These are phyloP conservation scores for Polydesmus complanatus DNA, from an alignment of 2,888 invertebrate genomes.

Conservation along the genomic window DNA sequence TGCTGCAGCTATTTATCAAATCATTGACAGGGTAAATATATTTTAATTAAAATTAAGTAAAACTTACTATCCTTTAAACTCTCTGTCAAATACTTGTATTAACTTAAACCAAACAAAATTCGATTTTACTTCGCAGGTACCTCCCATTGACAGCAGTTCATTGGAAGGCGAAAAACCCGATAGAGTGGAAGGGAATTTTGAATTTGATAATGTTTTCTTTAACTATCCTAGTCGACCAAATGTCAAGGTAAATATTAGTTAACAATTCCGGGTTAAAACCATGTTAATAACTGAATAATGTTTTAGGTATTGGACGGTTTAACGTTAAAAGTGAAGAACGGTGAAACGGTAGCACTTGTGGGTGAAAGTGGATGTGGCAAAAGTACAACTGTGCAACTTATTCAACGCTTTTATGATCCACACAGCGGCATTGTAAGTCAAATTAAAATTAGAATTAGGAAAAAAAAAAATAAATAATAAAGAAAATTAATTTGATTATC, in stretches of 20 bases:
- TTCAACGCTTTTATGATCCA: conserved; percentile 68
- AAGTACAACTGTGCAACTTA: conserved; percentile 61
- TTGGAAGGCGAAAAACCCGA: conserved; percentile 44
- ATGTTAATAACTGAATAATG: not conserved
- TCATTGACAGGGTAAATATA: conserved; percentile 47
- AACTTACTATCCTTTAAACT: not conserved
- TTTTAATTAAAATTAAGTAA: not conserved
- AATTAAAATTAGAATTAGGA: conserved; percentile 1
- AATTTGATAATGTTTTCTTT: conserved; percentile 53
- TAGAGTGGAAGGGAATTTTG: conserved; percentile 45
- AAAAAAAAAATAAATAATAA: not conserved
- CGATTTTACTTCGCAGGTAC: conserved; percentile 33
- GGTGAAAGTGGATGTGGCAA: conserved; percentile 67
- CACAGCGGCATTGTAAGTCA: conserved; percentile 28
- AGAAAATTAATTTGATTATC: not conserved
- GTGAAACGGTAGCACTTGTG: conserved; percentile 52
- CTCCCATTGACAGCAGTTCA: conserved; percentile 54
- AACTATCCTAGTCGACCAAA: conserved; percentile 61
- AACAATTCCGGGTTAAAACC: not conserved
- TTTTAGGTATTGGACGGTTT: conserved; percentile 53
- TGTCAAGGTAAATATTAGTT: conserved; percentile 41
- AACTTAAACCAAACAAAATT: not conserved
- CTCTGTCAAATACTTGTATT: too few species aligned
- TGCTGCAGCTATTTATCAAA: conserved; percentile 54
- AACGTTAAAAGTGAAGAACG: conserved; percentile 49